Percentiles rank a stretch among this genome's conserved stretches.
Evolutionary conservation across 2,113 vertebrate species (phyloP).

Genomic region (Psittacula cyanocephala): DNA sequence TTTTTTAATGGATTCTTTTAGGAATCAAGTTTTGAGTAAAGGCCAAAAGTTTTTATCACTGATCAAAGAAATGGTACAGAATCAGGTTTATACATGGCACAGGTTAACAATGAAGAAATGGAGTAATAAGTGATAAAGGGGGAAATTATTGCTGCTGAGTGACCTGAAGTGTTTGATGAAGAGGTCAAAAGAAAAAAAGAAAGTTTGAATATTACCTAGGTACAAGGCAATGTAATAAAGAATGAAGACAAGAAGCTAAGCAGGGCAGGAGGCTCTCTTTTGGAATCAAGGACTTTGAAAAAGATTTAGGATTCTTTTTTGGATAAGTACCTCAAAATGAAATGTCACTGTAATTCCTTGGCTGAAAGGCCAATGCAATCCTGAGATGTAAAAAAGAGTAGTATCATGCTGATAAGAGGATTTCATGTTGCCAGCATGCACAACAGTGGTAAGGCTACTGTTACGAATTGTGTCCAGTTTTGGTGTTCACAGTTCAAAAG

Average conservation of each 20-base stretch:
- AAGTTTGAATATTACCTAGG: background rate
- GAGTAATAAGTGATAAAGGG: background rate
- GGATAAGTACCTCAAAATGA: conserved; percentile 19
- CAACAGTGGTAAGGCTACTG: background rate
- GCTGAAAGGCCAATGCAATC: background rate
- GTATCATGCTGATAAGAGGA: conserved; percentile 48
- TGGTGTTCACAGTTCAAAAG: conserved; percentile 37
- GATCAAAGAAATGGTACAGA: background rate
- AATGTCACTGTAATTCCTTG: background rate
- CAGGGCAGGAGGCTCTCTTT: background rate
- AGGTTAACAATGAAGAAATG: conserved; percentile 21
- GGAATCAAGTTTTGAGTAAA: conserved; percentile 29
- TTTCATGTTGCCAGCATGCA: background rate
- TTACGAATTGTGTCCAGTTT: conserved; percentile 6
- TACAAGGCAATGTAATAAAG: background rate
- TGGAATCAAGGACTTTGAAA: background rate
- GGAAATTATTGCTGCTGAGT: background rate
- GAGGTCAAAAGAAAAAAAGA: background rate
- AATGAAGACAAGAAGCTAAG: background rate
- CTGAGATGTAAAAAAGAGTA: conserved; percentile 9
- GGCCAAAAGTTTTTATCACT: background rate
- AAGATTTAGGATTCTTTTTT: conserved; percentile 4
- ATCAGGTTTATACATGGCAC: background rate
- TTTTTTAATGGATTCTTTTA: background rate
- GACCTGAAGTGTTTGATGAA: background rate